phyloP scores from a whole-genome alignment of 23 tunicate species.

The Oikopleura vanhoeffeni region DNA sequence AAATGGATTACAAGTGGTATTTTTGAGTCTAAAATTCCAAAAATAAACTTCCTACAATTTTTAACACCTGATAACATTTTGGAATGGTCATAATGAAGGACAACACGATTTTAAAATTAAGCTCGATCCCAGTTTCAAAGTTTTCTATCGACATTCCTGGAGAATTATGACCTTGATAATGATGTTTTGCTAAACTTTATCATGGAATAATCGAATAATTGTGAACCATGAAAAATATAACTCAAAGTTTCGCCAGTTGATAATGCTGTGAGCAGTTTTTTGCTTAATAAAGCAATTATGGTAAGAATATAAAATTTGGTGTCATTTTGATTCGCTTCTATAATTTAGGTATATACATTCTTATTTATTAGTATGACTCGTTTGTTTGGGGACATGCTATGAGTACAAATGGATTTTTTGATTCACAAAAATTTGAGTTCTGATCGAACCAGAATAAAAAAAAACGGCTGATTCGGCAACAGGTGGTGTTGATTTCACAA shows the following conservation, averaged over 20 bases:
- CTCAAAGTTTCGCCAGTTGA: neutral
- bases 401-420: neutral
- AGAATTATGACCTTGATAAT: neutral
- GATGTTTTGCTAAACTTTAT: neutral
- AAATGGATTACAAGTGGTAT: neutral
- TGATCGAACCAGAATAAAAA: too few relatives aligned
- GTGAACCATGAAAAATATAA: neutral
- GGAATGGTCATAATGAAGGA: neutral
- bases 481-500: too few relatives aligned
- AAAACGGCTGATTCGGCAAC: too few relatives aligned
- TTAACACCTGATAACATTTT: neutral
- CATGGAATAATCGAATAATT: neutral
- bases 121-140: neutral
- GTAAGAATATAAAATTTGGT: too few relatives aligned
- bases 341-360: too few relatives aligned
- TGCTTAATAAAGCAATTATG: neutral
- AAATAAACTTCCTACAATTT: neutral
- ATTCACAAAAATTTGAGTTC: too few relatives aligned
- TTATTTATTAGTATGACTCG: too few relatives aligned
- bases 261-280: neutral
- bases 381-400: neutral
- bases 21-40: neutral
- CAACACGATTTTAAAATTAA: neutral
- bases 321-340: too few relatives aligned
- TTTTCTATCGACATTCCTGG: neutral